Evolutionary conservation across 2,888 invertebrate species (phyloP).

Genomic region (Pharmacophagus antenor): DNA sequence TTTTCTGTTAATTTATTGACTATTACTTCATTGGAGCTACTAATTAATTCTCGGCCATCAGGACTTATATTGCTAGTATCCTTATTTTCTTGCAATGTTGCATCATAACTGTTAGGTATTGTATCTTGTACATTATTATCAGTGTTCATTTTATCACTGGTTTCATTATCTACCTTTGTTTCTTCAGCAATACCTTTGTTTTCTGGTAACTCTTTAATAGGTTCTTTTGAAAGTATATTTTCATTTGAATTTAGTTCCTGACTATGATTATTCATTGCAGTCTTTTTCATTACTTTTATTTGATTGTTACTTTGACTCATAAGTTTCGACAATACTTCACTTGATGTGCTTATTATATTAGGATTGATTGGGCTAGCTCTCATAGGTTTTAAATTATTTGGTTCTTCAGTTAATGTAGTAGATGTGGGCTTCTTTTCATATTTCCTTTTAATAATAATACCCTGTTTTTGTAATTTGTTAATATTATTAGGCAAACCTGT

Average conservation of each 20-base stretch:
- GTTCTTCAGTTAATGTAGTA: constrained; percentile 24
- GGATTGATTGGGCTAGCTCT: constrained; percentile 30
- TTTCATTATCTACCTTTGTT: neutral
- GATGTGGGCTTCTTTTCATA: constrained; percentile 32
- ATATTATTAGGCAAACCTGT: constrained; percentile 50
- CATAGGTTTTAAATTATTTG: constrained; percentile 33
- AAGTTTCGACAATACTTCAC: constrained; percentile 64
- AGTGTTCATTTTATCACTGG: neutral
- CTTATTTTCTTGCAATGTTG: neutral
- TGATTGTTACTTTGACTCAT: constrained; percentile 66
- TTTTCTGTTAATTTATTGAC: neutral
- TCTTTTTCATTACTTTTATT: constrained; percentile 67
- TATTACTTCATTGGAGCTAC: neutral
- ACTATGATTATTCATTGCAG: constrained; percentile 35
- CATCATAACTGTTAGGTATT: neutral
- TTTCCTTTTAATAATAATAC: constrained; percentile 66
- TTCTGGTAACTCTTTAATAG: neutral
- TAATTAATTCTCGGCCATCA: neutral
- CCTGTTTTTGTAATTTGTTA: constrained; percentile 66
- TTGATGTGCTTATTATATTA: constrained; percentile 44
- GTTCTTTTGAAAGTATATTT: constrained; percentile 22
- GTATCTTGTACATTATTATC: neutral
- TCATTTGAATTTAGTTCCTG: constrained; percentile 32
- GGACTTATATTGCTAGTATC: neutral
- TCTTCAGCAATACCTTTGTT: neutral